Evolutionary conservation across 1,140 invertebrate genomes (phyloP), one percentile per base, ranked within the genome.

Genomic region (Antheraea mylitta): DNA sequence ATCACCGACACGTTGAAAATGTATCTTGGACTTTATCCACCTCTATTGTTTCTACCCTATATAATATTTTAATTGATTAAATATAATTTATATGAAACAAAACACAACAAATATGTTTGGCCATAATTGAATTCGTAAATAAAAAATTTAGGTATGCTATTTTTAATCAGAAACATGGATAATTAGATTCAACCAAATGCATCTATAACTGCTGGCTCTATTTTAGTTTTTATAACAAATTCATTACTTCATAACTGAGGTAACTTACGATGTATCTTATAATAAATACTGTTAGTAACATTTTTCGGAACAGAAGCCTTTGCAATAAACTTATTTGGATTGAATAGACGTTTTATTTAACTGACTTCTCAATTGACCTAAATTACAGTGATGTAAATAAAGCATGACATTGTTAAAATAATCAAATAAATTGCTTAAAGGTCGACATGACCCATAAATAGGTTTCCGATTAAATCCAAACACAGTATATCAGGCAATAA

Each of bases 381-480:
- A 53, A 42, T 42, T 53, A 53, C 45, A 53, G 16, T 53, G 16
- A 53, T 53, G 16, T 53, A 13, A 53, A 53, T 53, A 53, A 13
- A 53, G 16, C 45, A 9, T 11, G 18, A 48, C 64, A 59, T 64
- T 71, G 74, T 77, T 78, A 79, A 73, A 81, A 81, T 78, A 76
- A 82, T 82, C 79, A 82, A 77, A 77, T 79, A 71, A 74, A 79
- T 81, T 72, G 70, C 70, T 22, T 13, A 37, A 67, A 67, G 10
- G 61, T 37, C 22, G 22, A 13, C 61, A 37, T 37, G 30, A 18
- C 61, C 30, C 30, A 8, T 63, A 60, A 63, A 63, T 37, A 63
- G 30, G 61, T 63, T 37, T 63, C 18, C 30, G 16, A n/a, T 37
- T 37, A 63, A 37, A 63, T 30, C 30, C 18, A 10, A 63, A 37